A percentile compares a stretch with the other conserved stretches of the same genome.
Evolutionary conservation across 2,113 vertebrate genomes (phyloP).

Genomic region (Sus scrofa): T2T-Sscrofa CM000812.6:215625001-215625500

Average conservation of each 20-base stretch:
- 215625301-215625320: background rate
- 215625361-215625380: background rate
- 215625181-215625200: background rate
- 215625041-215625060: background rate
- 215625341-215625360: background rate
- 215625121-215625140: background rate
- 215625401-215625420: conserved; percentile 15
- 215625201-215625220: background rate
- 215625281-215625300: background rate
- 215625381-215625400: background rate
- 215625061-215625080: background rate
- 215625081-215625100: background rate
- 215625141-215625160: background rate
- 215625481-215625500: background rate
- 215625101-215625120: background rate
- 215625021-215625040: background rate
- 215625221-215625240: background rate
- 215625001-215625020: background rate
- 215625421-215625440: background rate
- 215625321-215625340: conserved; percentile 37
- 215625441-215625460: background rate
- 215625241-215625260: background rate
- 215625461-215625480: background rate
- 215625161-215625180: background rate
- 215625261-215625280: background rate